Conservation (phyloP, 1,140 invertebrate species). For the Oncopeltus fasciatus region DNA sequence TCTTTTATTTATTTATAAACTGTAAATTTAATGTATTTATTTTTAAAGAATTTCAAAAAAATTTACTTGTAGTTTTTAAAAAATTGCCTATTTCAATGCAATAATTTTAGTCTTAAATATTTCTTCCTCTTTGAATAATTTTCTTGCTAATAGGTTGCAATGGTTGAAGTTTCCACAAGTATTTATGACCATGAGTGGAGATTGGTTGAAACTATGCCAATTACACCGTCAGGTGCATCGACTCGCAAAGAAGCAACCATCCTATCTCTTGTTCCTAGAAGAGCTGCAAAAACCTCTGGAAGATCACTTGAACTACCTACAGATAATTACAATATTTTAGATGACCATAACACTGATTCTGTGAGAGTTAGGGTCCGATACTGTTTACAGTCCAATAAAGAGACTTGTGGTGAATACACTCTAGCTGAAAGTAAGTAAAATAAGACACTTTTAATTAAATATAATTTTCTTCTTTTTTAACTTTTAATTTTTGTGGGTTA, state of each 20-base stretch:
- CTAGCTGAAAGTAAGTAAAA: constrained; percentile 68
- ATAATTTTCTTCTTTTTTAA: neutral
- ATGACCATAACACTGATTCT: constrained; percentile 38
- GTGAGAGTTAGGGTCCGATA: constrained; percentile 58
- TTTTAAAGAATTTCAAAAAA: too few species aligned
- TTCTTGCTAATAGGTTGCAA: constrained; percentile 24
- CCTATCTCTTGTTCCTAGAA: constrained; percentile 22
- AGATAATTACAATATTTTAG: constrained; percentile 35
- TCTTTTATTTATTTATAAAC: too few species aligned
- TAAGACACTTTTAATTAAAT: neutral
- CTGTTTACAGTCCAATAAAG: constrained; percentile 57
- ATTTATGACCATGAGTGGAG: constrained; percentile 45
- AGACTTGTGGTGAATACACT: constrained; percentile 67
- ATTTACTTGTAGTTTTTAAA: too few species aligned
- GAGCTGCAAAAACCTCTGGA: constrained; percentile 21
- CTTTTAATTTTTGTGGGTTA: neutral
- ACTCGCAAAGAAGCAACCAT: constrained; percentile 45
- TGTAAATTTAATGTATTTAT: too few species aligned
- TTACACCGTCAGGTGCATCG: constrained; percentile 49
- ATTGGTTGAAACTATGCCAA: constrained; percentile 48
- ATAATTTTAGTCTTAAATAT: neutral
- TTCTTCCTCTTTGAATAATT: neutral
- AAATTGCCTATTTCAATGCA: too few species aligned
- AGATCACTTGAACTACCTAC: constrained; percentile 33
- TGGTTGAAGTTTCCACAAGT: constrained; percentile 31